Conservation (phyloP, 2,797 vertebrate genomes). For the Chromobotia macracanthus region DNA sequence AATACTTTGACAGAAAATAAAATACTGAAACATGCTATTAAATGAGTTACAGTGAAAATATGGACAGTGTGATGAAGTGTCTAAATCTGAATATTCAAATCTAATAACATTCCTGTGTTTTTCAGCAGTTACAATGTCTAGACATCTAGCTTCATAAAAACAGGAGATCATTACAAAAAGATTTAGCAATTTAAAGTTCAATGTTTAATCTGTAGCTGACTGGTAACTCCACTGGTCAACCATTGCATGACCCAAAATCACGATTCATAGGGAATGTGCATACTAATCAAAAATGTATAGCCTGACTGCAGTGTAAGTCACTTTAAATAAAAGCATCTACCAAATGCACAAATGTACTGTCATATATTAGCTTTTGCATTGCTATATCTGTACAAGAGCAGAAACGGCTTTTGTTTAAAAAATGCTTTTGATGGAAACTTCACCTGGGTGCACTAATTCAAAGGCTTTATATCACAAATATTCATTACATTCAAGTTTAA, state of each 20-base stretch:
- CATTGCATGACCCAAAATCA: neutral
- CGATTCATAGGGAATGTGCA: neutral
- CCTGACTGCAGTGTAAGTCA: neutral
- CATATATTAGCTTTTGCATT: neutral
- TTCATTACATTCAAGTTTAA: constrained; percentile 50
- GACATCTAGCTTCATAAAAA: constrained; percentile 5
- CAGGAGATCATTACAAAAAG: neutral
- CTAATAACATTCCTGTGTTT: neutral
- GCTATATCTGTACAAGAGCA: neutral
- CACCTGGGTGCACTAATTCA: neutral
- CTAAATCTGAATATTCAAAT: neutral
- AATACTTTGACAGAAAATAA: constrained; percentile 15
- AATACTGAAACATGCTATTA: constrained; percentile 11
- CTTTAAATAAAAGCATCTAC: neutral
- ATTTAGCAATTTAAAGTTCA: neutral
- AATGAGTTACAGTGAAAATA: neutral
- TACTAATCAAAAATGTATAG: neutral
- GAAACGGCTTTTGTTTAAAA: constrained; percentile 3
- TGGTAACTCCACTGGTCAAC: neutral
- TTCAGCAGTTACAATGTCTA: neutral
- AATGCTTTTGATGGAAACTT: neutral
- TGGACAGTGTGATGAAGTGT: neutral
- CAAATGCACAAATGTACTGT: neutral
- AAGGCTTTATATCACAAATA: constrained; percentile 14
- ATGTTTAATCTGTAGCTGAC: neutral